Evolutionary conservation across 2,113 vertebrate genomes (phyloP), one percentile per base, ranked within the genome.

Genomic region (Himantopus leucocephalus): DNA sequence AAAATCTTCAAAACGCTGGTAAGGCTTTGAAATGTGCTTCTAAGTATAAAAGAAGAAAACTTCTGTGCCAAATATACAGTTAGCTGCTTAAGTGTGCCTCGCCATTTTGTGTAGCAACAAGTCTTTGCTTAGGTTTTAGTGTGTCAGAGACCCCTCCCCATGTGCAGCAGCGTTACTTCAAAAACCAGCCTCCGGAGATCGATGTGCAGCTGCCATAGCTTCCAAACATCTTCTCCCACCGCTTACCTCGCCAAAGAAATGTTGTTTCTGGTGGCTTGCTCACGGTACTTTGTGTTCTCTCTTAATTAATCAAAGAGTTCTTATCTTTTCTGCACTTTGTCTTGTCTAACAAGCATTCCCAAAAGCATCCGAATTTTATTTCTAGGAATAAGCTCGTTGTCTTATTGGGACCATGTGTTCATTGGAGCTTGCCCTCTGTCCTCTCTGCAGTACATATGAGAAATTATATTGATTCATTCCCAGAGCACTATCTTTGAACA

Each of bases 381-480:
- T 96, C 96, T 95, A 97, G 92, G 95, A 92, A 90, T 70, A 50
- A 92, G 14, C 3, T 2, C 8, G 20, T 9, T 82, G 32, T 39
- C 45, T 95, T 85, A 92, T 62, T 85, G 84, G 60, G 75, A 71
- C 66, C 74, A 79, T 55, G 74, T 95, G 94, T 53, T 87, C 9
- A 0, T 23, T 66, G 53, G 73, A 75, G 70, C 80, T 79, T 92
- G 80, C 80, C 73, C 76, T 59, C 78, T 68, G 63, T 85, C 67
- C 64, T 85, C 58, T 21, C 43, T 30, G 66, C n/a, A 18, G 34
- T 34, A 18, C 29, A 3, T 0, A 26, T 41, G 74, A 87, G 73
- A 68, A 81, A 62, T 45, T 45, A 5, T 39, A 34, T 1, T 14
- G 85, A 37, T 76, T 79, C 21, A 34, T 55, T 76, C 81, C 62